Evolutionary conservation across 2,888 invertebrate species (phyloP).

Genomic region (Platynereis dumerilii): DNA sequence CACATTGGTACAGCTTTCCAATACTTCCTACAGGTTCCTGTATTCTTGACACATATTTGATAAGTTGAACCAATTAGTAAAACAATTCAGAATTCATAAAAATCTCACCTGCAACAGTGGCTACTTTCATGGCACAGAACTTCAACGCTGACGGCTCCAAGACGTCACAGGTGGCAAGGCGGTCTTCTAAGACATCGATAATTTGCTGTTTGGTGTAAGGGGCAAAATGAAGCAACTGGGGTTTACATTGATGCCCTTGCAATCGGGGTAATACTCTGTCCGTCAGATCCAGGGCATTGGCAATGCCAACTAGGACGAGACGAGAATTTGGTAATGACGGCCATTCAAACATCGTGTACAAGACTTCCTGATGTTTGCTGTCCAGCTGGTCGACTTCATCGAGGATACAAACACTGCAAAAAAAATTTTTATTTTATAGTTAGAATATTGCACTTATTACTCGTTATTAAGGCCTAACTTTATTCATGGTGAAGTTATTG

Average conservation of each 20-base stretch:
- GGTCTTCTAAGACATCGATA: constrained; percentile 79
- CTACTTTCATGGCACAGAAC: constrained; percentile 89
- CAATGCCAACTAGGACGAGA: constrained; percentile 78
- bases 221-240: constrained; percentile 80
- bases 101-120: constrained; percentile 68
- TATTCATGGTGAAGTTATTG: too few species aligned
- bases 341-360: constrained; percentile 95
- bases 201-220: constrained; percentile 93
- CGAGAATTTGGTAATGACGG: constrained; percentile 75
- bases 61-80: too few species aligned
- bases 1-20: too few species aligned
- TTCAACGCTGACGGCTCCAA: constrained; percentile 86
- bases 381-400: constrained; percentile 96
- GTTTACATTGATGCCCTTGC: constrained; percentile 73
- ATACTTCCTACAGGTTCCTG: too few species aligned
- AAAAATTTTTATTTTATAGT: too few species aligned
- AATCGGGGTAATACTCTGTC: constrained; percentile 87
- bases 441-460: too few species aligned
- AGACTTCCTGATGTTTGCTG: constrained; percentile 76
- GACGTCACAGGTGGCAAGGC: constrained; percentile 70
- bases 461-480: too few species aligned
- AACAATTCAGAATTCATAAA: too few species aligned
- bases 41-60: too few species aligned
- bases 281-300: constrained; percentile 94
- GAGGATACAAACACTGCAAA: constrained; percentile 74